phyloP scores from a whole-genome alignment of 2,888 invertebrate species.

The Chrysodeixis includens region DNA sequence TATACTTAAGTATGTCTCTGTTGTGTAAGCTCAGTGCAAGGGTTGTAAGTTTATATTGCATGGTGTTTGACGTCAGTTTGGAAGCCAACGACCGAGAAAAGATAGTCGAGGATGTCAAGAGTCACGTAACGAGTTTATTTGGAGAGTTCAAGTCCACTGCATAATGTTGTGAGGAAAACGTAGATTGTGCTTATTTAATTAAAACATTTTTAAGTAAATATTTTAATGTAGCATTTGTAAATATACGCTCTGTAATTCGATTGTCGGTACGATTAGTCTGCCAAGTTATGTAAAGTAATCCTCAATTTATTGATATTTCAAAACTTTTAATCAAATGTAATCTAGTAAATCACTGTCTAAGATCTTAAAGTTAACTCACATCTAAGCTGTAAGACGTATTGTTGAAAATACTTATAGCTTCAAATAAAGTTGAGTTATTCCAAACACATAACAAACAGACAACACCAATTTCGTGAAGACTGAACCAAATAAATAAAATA shows the following conservation, averaged over 20 bases:
- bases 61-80: neutral
- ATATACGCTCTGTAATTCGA: too few species aligned
- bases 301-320: too few species aligned
- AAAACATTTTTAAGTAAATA: too few species aligned
- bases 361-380: too few species aligned
- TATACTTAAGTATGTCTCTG: neutral
- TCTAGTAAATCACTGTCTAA: neutral
- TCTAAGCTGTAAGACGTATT: neutral
- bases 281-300: too few species aligned
- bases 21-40: neutral
- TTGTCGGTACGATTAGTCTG: too few species aligned
- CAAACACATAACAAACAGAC: neutral
- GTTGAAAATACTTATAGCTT: neutral
- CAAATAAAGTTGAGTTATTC: neutral
- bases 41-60: neutral
- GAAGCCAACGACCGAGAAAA: neutral
- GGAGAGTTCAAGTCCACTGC: neutral
- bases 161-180: neutral
- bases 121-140: neutral
- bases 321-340: neutral
- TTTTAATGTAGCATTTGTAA: too few species aligned
- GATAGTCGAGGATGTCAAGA: neutral
- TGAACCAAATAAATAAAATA: neutral
- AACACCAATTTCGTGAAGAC: neutral
- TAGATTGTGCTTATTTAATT: too few species aligned